Percentiles rank a stretch among this genome's conserved stretches.
phyloP scores from a whole-genome alignment of 2,113 vertebrate species.

The Gobiocypris rarus region DNA sequence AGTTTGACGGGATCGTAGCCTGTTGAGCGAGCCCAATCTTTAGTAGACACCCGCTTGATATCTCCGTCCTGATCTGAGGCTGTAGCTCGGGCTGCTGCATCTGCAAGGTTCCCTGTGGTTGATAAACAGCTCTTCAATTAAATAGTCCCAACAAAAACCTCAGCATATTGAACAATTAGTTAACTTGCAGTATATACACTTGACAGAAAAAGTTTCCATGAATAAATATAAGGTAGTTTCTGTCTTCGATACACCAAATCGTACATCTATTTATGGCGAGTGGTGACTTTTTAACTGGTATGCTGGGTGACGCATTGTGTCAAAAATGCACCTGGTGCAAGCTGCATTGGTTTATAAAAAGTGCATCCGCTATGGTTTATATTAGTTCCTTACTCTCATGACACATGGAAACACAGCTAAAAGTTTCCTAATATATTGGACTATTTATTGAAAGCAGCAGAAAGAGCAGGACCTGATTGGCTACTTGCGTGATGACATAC shows the following conservation, averaged over 20 bases:
- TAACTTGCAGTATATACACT: neutral
- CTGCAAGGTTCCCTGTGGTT: slow-evolving; percentile 87
- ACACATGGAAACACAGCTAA: no score
- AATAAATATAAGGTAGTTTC: neutral
- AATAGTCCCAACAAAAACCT: neutral
- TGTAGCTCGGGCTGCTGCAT: slow-evolving; percentile 86
- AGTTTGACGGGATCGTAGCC: slow-evolving; percentile 92
- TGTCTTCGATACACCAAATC: neutral
- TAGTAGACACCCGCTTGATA: slow-evolving; percentile 94
- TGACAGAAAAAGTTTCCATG: neutral
- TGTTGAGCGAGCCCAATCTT: slow-evolving; percentile 94
- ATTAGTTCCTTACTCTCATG: no score
- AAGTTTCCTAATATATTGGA: no score
- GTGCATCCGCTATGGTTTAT: no score
- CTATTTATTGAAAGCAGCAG: no score
- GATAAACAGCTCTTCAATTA: neutral
- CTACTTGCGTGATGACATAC: no score
- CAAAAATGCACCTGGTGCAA: no score
- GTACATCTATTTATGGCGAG: neutral
- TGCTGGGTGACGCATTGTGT: no score
- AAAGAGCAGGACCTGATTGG: no score
- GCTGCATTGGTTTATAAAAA: no score
- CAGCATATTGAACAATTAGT: neutral
- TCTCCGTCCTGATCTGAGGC: slow-evolving; percentile 93
- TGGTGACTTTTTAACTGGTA: no score